These are phyloP conservation scores for Atethmia centrago DNA, from an alignment of 2,888 invertebrate genomes.

Conservation along the genomic window DNA sequence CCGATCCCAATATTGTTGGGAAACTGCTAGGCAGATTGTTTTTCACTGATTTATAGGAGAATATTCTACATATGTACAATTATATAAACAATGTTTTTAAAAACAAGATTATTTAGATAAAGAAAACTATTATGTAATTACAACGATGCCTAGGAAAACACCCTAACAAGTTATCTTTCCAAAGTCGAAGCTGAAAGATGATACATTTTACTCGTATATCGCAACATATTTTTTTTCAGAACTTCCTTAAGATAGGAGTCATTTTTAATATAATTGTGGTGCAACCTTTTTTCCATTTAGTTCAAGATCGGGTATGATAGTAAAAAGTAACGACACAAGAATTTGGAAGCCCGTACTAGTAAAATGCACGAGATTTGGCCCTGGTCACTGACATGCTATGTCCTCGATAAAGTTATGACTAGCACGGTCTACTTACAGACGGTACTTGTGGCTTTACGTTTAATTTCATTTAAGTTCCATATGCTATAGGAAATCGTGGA, in stretches of 20 bases:
- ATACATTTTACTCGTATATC: background rate
- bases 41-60: too few species aligned
- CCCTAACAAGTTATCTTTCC: background rate
- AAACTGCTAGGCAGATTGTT: too few species aligned
- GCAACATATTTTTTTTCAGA: background rate
- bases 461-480: background rate
- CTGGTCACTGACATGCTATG: conserved; percentile 26
- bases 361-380: conserved; percentile 29
- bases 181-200: background rate
- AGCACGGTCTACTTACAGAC: conserved; percentile 4
- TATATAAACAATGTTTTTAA: too few species aligned
- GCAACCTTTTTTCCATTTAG: conserved; percentile 9
- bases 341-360: conserved; percentile 18
- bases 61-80: too few species aligned
- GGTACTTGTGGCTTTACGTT: background rate
- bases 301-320: conserved; percentile 1
- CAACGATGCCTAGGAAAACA: background rate
- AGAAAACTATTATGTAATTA: background rate
- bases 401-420: conserved; percentile 34
- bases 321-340: conserved; percentile 42
- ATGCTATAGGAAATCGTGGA: background rate
- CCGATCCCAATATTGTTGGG: too few species aligned
- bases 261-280: background rate
- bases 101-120: background rate
- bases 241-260: background rate